phyloP scores from a whole-genome alignment of 2,113 vertebrate genomes.

The Grallaria varia region DNA sequence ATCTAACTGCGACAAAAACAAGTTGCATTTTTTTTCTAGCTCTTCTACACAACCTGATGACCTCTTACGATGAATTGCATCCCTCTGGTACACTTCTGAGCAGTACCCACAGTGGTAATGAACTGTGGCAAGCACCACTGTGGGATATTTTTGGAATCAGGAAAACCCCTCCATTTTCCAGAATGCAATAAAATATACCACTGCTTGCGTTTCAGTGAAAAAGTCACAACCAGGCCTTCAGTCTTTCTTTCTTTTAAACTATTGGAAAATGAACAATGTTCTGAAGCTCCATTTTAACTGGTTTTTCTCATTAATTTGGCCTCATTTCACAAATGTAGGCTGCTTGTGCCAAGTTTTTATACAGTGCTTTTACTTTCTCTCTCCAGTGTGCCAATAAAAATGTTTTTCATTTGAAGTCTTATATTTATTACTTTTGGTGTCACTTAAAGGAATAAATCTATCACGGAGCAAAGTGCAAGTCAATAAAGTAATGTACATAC shows the following conservation, averaged over 20 bases:
- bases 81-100: neutral
- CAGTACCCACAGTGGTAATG: neutral
- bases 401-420: slow-evolving; percentile 43
- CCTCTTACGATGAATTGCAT: neutral
- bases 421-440: slow-evolving; percentile 49
- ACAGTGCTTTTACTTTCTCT: neutral
- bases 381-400: slow-evolving; percentile 21
- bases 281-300: neutral
- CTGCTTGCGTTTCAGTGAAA: neutral
- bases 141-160: neutral
- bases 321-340: neutral
- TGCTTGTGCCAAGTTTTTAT: neutral
- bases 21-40: neutral
- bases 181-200: neutral
- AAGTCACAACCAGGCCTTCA: neutral
- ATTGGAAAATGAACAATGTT: neutral
- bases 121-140: neutral
- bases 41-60: neutral
- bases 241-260: neutral
- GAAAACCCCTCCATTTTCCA: neutral
- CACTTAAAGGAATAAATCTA: slow-evolving; percentile 60
- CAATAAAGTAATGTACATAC: slow-evolving; percentile 43
- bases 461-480: slow-evolving; percentile 54
- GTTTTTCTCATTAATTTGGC: slow-evolving; percentile 21
- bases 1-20: neutral